A percentile compares a stretch with the other conserved stretches of the same genome.
These are phyloP conservation scores for Electrophaes corylata DNA, from an alignment of 2,888 invertebrate species.

Conservation along the genomic window DNA sequence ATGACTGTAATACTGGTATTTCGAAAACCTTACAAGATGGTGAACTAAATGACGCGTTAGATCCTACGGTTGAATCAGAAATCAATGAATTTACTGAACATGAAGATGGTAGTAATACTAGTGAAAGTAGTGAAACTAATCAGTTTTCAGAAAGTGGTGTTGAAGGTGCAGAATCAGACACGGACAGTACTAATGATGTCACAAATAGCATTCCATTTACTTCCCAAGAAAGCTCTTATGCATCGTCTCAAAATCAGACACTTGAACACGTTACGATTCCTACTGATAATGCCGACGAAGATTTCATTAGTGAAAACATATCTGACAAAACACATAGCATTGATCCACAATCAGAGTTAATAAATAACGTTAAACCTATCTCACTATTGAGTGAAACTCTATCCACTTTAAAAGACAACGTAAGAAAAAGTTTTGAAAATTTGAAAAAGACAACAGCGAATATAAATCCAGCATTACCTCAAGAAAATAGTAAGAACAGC, in stretches of 20 bases:
- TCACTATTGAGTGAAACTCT: conserved; percentile 36
- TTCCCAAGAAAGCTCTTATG: not conserved
- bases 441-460: conserved; percentile 23
- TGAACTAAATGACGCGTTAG: not conserved
- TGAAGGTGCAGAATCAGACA: conserved; percentile 26
- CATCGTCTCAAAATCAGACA: conserved; percentile 6
- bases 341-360: not conserved
- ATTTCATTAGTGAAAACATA: not conserved
- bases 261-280: conserved; percentile 13
- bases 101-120: not conserved
- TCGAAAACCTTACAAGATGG: not conserved
- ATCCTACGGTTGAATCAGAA: conserved; percentile 8
- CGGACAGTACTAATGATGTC: conserved; percentile 28
- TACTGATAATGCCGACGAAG: conserved; percentile 16
- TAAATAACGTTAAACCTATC: conserved; percentile 7
- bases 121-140: conserved; percentile 2
- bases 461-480: not conserved
- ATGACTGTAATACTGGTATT: not conserved
- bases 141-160: conserved; percentile 7
- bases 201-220: conserved; percentile 5
- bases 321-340: not conserved
- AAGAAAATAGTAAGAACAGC: conserved; percentile 16
- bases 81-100: conserved; percentile 1
- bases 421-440: conserved; percentile 47
- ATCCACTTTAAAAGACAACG: conserved; percentile 46